Evolutionary conservation across 2,113 vertebrate species (phyloP).

Genomic region (Rattus norvegicus): GRCr8 NC_086019.1:110853001-110853500

Average conservation of each 20-base stretch:
- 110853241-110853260: neutral
- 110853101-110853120: neutral
- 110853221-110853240: too few species aligned
- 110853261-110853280: neutral
- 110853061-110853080: neutral
- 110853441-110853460: neutral
- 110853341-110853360: too few species aligned
- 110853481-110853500: neutral
- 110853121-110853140: neutral
- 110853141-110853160: neutral
- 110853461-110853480: neutral
- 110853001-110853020: neutral
- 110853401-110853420: too few species aligned
- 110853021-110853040: slow-evolving; percentile 49
- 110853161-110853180: neutral
- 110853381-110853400: too few species aligned
- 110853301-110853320: neutral
- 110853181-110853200: slow-evolving; percentile 15
- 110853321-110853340: neutral
- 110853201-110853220: neutral
- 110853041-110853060: neutral
- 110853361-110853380: too few species aligned
- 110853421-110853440: neutral
- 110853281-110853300: neutral
- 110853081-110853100: neutral